Evolutionary conservation across 2,113 vertebrate species (phyloP), one percentile per base, ranked within the genome.

Genomic region (Hassar affinis): DNA sequence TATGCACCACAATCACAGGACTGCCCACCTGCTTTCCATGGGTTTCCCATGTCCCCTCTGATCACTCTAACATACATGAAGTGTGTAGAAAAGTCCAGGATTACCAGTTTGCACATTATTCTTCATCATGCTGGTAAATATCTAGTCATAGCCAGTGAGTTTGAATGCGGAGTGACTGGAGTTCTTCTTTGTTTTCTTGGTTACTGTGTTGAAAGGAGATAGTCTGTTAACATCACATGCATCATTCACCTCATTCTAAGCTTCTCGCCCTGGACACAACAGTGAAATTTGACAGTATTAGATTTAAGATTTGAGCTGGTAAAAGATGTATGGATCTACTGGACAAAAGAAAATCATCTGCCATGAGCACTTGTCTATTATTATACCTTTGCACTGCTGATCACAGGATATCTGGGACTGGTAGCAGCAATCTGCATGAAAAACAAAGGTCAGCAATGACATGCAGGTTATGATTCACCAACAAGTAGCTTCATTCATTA

Each of bases 101-200:
- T 85, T 89, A 94, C 94, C 92, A 0, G 93, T 90, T 86, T 94
- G 92, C 15, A 93, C 93, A 4, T 91, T 94, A 86, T 94, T 95
- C 81, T 85, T 92, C 61, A 95, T 84, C 0, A 0, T 78, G 74
- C 87, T 79, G 59, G 20, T 86, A 84, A 93, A 93, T 22, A 12
- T 66, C 27, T 91, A 71, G 86, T 93, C 87, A 86, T 94, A 95
- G 79, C 90, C 90, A 11, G 12, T 64, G 51, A 95, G 93, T 71
- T 85, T 20, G 38, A 94, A 88, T 1, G 88, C 83, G 1, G 83
- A 92, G 62, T 94, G 89, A 1, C 78, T 85, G 1, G 88, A 84
- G 1, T 93, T 90, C 68, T 57, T 85, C 54, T 91, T 10, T 2
- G 93, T 88, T 90, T 92, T 93, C 69, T 86, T 93, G 64, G 93